phyloP scores from a whole-genome alignment of 2,113 vertebrate species.

The Colius striatus region DNA sequence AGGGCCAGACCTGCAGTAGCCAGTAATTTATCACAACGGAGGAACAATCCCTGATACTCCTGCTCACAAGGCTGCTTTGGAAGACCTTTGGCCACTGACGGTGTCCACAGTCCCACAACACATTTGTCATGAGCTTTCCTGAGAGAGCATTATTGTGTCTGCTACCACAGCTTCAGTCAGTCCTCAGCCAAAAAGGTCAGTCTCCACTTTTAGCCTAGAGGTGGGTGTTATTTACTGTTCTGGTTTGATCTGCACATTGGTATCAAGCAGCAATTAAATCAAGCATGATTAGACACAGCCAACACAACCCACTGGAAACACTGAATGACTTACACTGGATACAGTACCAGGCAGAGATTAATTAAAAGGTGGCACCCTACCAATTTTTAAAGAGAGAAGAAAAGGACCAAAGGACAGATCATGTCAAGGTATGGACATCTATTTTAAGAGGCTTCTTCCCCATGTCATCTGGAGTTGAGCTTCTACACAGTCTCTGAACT shows the following conservation, averaged over 20 bases:
- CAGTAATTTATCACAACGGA: background rate
- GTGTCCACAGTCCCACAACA: background rate
- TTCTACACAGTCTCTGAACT: background rate
- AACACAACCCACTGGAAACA: background rate
- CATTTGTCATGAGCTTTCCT: background rate
- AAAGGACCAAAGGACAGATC: background rate
- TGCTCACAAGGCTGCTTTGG: background rate
- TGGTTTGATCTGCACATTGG: background rate
- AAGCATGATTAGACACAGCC: background rate
- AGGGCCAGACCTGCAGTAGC: background rate
- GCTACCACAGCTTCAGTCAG: background rate
- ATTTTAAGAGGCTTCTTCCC: background rate
- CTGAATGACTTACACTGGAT: background rate
- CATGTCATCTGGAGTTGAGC: background rate
- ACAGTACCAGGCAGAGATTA: background rate
- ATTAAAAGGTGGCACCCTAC: background rate
- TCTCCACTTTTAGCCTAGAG: background rate
- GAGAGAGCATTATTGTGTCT: background rate
- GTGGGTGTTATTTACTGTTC: background rate
- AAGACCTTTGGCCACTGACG: background rate
- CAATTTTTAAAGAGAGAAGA: background rate
- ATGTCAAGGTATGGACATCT: background rate
- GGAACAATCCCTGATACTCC: background rate
- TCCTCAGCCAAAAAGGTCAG: background rate
- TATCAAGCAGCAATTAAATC: background rate